Evolutionary conservation across 2,797 vertebrate species (phyloP), one percentile per base, ranked within the genome.

Genomic region (Pangasius krempfi): DNA sequence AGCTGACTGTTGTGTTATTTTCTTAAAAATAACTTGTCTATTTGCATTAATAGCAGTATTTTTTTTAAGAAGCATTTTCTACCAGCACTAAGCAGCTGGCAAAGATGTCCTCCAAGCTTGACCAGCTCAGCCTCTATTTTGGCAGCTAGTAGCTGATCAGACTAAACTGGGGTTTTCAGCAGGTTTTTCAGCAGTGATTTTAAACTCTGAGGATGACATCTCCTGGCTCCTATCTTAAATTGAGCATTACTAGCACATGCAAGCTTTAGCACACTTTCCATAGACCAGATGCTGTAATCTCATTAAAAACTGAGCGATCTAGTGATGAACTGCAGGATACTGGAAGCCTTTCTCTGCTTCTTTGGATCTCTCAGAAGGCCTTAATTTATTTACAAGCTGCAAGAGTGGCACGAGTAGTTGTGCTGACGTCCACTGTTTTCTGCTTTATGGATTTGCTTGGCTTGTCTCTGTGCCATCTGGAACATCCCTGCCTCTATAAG

Each of bases 291-390:
- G 50, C 33, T 81, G 27, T 68, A 80, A 52, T 66, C 44, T n/a
- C 75, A 30, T 86, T 60, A 76, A 50, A 78, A 62, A 78, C 60
- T 5, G 16, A 66, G 58, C 60, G 90, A 88, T 70, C 87, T 91
- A 70, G 89, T 87, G 8, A 93, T 90, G 85, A 92, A 72, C 27
- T 90, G 86, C 33, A 90, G 86, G 4, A 80, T 91, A 87, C 88
- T 92, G 47, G 30, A 90, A 22, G 91, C 90, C 86, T 93, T 94
- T 30, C 47, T 75, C 88, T 70, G 86, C 86, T 88, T 93, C 88
- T 47, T 90, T 54, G 60, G 56, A 80, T 58, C 47, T 85, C 75
- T 87, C 85, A 40, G 66, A 54, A 22, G 10, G 60, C 81, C 40
- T 54, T 72, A 70, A 76, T 81, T 88, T 70, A 25, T 52, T 88